These are phyloP conservation scores for Scaeva pyrastri DNA, from an alignment of 2,888 invertebrate genomes.

Conservation along the genomic window DNA sequence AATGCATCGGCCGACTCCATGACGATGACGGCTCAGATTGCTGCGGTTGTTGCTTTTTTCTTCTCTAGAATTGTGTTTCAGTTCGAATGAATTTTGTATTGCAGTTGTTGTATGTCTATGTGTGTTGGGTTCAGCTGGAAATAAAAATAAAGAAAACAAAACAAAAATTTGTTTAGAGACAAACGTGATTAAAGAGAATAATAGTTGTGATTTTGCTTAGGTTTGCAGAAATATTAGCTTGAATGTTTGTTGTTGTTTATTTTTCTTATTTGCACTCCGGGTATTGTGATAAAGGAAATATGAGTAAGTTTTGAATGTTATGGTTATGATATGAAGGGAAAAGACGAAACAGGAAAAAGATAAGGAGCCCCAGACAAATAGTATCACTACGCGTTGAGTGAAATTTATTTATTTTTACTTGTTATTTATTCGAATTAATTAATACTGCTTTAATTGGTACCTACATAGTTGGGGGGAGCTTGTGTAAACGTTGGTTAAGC, in stretches of 20 bases:
- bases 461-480: too few relatives aligned
- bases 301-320: too few relatives aligned
- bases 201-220: constrained; percentile 14
- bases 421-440: too few relatives aligned
- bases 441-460: not conserved
- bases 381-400: not conserved
- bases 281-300: not conserved
- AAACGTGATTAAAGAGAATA: not conserved
- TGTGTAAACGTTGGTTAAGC: too few relatives aligned
- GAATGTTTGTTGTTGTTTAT: not conserved
- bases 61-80: constrained; percentile 43
- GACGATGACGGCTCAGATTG: constrained; percentile 47
- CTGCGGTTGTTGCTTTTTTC: constrained; percentile 24
- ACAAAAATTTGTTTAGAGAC: constrained; percentile 26
- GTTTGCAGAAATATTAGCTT: not conserved
- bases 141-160: constrained; percentile 2
- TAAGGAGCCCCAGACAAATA: constrained; percentile 1
- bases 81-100: constrained; percentile 52
- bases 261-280: not conserved
- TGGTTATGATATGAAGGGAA: not conserved
- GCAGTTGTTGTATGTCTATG: not conserved
- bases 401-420: too few relatives aligned
- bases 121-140: constrained; percentile 60
- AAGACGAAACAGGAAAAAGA: constrained; percentile 1
- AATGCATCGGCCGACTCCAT: constrained; percentile 83